Evolutionary conservation across 2,888 invertebrate genomes (phyloP).

Genomic region (Drosophila kokeensis): DNA sequence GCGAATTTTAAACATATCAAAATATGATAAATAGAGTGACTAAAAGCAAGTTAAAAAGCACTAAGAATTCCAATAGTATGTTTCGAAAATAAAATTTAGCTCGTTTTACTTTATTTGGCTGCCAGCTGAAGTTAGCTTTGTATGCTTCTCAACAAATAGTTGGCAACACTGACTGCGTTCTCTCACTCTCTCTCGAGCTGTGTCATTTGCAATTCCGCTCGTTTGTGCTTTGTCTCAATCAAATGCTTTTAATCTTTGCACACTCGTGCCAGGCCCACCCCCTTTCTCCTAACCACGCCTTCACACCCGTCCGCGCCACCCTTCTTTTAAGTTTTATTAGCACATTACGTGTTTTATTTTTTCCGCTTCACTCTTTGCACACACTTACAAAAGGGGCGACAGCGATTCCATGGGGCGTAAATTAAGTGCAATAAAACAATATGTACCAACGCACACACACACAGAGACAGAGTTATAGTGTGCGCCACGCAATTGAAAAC

Average conservation of each 20-base stretch:
- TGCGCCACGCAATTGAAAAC: constrained; percentile 26
- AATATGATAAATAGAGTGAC: not conserved
- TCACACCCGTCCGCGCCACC: constrained; percentile 18
- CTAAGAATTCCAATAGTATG: not conserved
- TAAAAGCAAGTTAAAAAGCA: not conserved
- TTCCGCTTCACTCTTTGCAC: constrained; percentile 17
- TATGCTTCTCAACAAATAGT: not conserved
- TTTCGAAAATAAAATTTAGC: not conserved
- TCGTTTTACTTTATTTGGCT: not conserved
- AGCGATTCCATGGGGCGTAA: constrained; percentile 64
- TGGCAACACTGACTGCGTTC: constrained; percentile 1
- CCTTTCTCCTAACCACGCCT: constrained; percentile 7
- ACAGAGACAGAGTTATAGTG: constrained; percentile 2
- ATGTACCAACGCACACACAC: constrained; percentile 12
- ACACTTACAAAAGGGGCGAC: constrained; percentile 21
- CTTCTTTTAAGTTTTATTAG: constrained; percentile 69
- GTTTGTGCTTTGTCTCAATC: constrained; percentile 72
- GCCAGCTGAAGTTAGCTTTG: not conserved
- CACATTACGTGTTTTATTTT: constrained; percentile 61
- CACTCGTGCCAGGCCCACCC: constrained; percentile 49
- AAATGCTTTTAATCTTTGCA: constrained; percentile 75
- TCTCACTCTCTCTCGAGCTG: constrained; percentile 1
- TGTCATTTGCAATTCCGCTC: constrained; percentile 48
- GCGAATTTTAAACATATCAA: not conserved
- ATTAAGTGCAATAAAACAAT: constrained; percentile 68